These are phyloP conservation scores for Leucopsar rothschildi DNA, from an alignment of 2,113 vertebrate genomes.

Conservation along the genomic window DNA sequence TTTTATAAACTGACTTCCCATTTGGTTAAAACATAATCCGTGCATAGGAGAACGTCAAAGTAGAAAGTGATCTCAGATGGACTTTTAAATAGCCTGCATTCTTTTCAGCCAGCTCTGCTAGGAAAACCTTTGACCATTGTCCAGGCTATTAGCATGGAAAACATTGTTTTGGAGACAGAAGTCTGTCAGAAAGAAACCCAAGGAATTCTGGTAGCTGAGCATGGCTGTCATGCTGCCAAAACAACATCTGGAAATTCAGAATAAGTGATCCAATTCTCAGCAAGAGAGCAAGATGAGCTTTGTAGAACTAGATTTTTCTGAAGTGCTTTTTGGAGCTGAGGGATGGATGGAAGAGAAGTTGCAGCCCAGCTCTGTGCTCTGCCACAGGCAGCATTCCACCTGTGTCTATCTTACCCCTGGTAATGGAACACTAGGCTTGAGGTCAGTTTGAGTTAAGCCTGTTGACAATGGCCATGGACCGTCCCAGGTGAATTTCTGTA, in stretches of 20 bases:
- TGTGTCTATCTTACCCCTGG: neutral
- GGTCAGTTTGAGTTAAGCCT: neutral
- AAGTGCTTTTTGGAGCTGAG: neutral
- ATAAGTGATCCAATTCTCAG: neutral
- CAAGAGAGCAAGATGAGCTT: neutral
- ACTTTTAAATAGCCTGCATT: conserved; percentile 19
- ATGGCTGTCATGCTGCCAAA: neutral
- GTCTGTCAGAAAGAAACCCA: conserved; percentile 11
- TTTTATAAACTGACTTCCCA: neutral
- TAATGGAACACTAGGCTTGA: neutral
- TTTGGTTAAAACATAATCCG: conserved; percentile 16
- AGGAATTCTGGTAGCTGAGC: conserved; percentile 19
- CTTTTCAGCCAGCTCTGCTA: conserved; percentile 34
- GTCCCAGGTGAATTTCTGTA: neutral
- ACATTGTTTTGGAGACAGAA: conserved; percentile 40
- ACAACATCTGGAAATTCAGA: neutral
- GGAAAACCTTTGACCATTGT: conserved; percentile 25
- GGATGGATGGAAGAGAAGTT: neutral
- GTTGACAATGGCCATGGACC: neutral
- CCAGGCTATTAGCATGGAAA: conserved; percentile 41
- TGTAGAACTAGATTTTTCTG: neutral
- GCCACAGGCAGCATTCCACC: neutral
- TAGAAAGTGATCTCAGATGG: neutral
- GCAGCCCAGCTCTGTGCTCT: neutral
- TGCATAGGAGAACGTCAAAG: neutral